A percentile compares a stretch with the other conserved stretches of the same genome.
Conservation (phyloP, 1,140 invertebrate genomes). For the Cataglyphis hispanica region DNA sequence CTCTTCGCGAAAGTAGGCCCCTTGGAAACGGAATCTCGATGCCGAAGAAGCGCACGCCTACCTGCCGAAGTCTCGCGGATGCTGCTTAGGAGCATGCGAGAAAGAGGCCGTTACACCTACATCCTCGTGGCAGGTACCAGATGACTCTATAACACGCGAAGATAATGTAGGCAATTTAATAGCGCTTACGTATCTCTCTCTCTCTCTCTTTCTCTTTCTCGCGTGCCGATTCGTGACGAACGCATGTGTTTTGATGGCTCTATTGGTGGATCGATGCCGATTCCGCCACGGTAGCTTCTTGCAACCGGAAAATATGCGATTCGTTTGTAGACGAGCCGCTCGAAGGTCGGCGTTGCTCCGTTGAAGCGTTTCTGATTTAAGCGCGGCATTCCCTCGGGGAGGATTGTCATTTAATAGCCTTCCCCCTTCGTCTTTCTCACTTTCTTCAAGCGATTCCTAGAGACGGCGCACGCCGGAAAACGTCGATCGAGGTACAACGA, state of each 20-base stretch:
- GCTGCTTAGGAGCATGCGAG: conserved; percentile 31
- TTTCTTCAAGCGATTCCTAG: neutral
- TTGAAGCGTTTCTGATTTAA: conserved; percentile 20
- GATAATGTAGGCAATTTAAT: conserved; percentile 60
- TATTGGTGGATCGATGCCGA: conserved; percentile 26
- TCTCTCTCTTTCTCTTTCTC: conserved; percentile 33
- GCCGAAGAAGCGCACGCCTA: conserved; percentile 41
- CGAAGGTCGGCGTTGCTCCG: neutral
- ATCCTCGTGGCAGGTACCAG: conserved; percentile 29
- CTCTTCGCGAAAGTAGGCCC: conserved; percentile 34
- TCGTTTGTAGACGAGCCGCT: conserved; percentile 8
- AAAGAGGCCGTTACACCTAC: conserved; percentile 50
- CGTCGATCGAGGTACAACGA: conserved; percentile 11
- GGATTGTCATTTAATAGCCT: conserved; percentile 1
- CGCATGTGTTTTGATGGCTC: conserved; percentile 27
- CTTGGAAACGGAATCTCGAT: conserved; percentile 56
- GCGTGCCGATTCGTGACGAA: conserved; percentile 32
- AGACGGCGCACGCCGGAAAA: conserved; percentile 28
- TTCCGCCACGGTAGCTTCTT: conserved; percentile 26
- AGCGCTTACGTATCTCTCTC: conserved; percentile 65
- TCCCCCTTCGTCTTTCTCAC: neutral
- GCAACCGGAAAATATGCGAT: conserved; percentile 13
- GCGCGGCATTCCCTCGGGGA: no score
- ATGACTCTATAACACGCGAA: conserved; percentile 59
- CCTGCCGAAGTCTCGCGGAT: conserved; percentile 28